These are phyloP conservation scores for Danaus plexippus DNA, from an alignment of 1,140 invertebrate species.

Conservation along the genomic window DNA sequence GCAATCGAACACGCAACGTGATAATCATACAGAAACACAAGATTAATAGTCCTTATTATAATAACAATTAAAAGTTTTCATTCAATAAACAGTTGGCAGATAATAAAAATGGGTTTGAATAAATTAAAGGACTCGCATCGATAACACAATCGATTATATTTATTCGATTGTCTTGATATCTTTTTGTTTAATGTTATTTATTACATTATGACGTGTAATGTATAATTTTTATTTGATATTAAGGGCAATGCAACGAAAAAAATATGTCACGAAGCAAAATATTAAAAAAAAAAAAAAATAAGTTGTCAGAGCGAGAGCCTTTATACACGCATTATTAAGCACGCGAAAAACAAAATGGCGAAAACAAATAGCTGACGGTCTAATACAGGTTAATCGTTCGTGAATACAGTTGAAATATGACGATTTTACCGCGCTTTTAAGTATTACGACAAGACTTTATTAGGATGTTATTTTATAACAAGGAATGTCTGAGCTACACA, in stretches of 20 bases:
- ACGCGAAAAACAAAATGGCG: slow-evolving; percentile 14
- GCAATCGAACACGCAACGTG: slow-evolving; percentile 20
- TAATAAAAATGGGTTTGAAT: slow-evolving; percentile 65
- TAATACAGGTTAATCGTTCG: slow-evolving; percentile 46
- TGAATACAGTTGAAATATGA: slow-evolving; percentile 38
- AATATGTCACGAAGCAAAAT: not conserved
- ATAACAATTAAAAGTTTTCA: slow-evolving; percentile 48
- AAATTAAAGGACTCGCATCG: too few relatives aligned
- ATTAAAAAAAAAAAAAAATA: slow-evolving; percentile 10
- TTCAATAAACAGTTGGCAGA: slow-evolving; percentile 57
- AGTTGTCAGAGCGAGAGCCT: slow-evolving; percentile 4
- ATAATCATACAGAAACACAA: slow-evolving; percentile 41
- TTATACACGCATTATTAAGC: slow-evolving; percentile 15
- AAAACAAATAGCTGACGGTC: slow-evolving; percentile 31
- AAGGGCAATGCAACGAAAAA: slow-evolving; percentile 2
- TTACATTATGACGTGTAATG: not conserved
- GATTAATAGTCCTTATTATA: slow-evolving; percentile 58
- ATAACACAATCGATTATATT: slow-evolving; percentile 20
- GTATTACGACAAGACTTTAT: too few relatives aligned
- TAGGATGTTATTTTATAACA: too few relatives aligned
- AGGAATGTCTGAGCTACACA: too few relatives aligned
- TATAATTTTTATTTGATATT: too few relatives aligned
- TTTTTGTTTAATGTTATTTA: slow-evolving; percentile 11
- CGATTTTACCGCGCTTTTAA: slow-evolving; percentile 5
- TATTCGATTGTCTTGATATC: slow-evolving; percentile 19